Evolutionary conservation across 2,113 vertebrate species (phyloP), one percentile per base, ranked within the genome.

Genomic region (Tachuris rubrigastra): DNA sequence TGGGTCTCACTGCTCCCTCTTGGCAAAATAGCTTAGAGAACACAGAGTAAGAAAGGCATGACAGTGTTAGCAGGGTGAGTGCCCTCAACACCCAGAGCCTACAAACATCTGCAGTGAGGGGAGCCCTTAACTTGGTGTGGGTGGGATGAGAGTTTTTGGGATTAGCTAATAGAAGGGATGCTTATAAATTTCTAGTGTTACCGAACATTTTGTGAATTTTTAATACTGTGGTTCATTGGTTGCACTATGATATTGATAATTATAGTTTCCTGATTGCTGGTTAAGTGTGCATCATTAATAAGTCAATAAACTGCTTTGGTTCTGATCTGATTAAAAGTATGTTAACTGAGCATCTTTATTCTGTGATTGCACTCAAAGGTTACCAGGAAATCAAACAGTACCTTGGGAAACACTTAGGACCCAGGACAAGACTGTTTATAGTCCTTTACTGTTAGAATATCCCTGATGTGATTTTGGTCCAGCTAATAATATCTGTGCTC

Each of bases 101-200:
- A 37, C 41, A n/a, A 44, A 12, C 1, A 2, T 4, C 5, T 58
- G 6, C 14, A 67, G 17, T 0, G 1, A 63, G 37, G 3, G 31
- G 8, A 78, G 13, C 8, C 42, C 14, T 12, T 47, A 27, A 31
- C 9, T 23, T 39, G 8, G 6, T 12, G 20, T 28, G 31, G 6
- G 4, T 66, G 5, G 21, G 22, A 78, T 35, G 18, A 82, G 12
- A 85, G 7, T 10, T 75, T 72, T 37, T 17, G 8, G 13, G 11
- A 81, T 35, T 28, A 74, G 20, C 13, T n/a, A 37, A 37, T 9
- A 71, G 24, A 69, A 77, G 19, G 10, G 8, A 23, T 1, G 2
- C 7, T 10, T 37, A 62, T 53, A 91, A 52, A 77, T 56, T 14
- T 73, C 30, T 25, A 62, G 28, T 21, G 12, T 53, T 49, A 37